Evolutionary conservation across 2,797 vertebrate genomes (phyloP), one percentile per base, ranked within the genome.

Genomic region (Pitangus sulphuratus): DNA sequence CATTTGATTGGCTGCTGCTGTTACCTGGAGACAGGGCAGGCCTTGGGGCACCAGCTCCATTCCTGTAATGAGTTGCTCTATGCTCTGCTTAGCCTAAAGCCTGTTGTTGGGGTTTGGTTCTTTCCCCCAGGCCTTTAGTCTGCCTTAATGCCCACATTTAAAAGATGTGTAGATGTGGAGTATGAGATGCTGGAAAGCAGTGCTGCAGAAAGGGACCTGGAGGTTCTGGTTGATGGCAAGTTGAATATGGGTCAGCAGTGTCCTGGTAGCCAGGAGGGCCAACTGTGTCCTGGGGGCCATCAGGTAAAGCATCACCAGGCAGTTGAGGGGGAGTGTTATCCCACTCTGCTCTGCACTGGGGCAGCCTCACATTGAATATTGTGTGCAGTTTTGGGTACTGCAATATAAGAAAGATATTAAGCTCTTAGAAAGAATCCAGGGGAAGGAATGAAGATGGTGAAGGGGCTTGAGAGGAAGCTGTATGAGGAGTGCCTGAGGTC

Each of bases 261-360:
- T 6, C 37, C 19, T 61, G 60, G 28, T 8, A 61, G 5, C 10
- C 40, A 75, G 20, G 25, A 81, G 10, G 9, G 6, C 3, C 20
- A 60, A 0, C 12, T 1, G 0, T 40, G 12, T 47, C 25, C 9
- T 31, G 7, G 5, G 8, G 12, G 18, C 2, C 30, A 48, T 61
- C 54, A 54, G 15, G 40, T 7, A 35, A 15, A 40, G 7, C 31
- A 54, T 7, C 1, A 0, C 4, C 31, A 35, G 35, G 18, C 3
- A 11, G 26, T 26, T 7, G 3, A 37, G 3, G 19, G 18, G 20
- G 21, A 10, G 5, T 18, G 35, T 68, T 35, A 3, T n/a, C 15
- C 26, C 22, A 3, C 22, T 61, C 31, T 31, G 2, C 12, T 61
- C 22, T 69, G 31, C 10, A 9, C 8, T 42, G 12, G 3, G 8